Base-by-base conservation (phyloP, 2,888 invertebrate species). In the Trachelus iudaicus region DNA sequence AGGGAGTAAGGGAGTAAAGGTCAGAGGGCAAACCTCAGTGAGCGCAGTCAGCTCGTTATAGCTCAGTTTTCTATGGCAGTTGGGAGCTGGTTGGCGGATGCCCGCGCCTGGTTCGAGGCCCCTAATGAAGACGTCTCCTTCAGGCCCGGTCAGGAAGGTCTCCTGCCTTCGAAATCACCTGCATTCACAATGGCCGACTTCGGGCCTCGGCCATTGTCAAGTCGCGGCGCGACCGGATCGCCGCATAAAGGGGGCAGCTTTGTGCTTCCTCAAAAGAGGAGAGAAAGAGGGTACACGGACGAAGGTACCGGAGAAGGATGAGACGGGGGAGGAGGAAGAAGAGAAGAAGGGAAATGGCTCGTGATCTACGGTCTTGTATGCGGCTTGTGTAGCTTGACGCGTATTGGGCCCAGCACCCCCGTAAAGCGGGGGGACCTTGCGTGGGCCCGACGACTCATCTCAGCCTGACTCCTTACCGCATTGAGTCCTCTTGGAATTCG, bases 131-230 rank as follows among this genome's bases (percentile, higher is more conserved):
- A 85, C 83, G 82, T 85, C 83, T 83, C 78, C 78, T 77, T 75
- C 76, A 79, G 71, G 68, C 76, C 76, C 34, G 56, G 71, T 75
- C 77, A 79, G 79, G 76, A 76, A 78, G 79, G 79, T 40, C 74
- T 56, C 77, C 75, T 35, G 56, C 71, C 31, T 71, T 71, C 71
- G 33, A 71, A 71, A 71, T 69, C 79, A 80, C 79, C 71, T 73
- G 81, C 78, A 23, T 56, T 56, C 56, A 87, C 87, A 87, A 88
- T 87, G 84, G 78, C 77, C 78, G 80, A 86, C 85, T 85, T 87
- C 83, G 75, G 68, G 33, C 69, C 37, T 76, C 68, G 86, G 80
- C 86, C 87, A 71, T 71, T 71, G 71, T 71, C 31, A 34, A 33
- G 71, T n/a, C 71, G 71, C 71, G 31, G 13, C 56, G 73, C 82